Conservation (phyloP, 2,888 invertebrate genomes). For the Drosophila kuntzei region DNA sequence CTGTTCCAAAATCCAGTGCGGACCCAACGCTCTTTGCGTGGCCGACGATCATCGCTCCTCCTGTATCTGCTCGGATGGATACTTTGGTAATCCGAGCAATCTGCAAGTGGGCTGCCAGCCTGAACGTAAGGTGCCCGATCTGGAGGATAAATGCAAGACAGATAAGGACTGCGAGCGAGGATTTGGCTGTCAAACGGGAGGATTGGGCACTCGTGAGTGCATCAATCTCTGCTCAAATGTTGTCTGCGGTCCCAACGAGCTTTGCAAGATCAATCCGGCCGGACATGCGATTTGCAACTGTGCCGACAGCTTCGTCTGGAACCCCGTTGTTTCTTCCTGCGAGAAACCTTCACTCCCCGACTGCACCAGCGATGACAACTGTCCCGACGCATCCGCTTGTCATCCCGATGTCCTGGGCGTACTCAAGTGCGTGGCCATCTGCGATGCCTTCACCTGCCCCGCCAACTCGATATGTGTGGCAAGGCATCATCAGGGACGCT, state of each 20-base stretch:
- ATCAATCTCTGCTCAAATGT: slow-evolving; percentile 92
- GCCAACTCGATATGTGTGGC: slow-evolving; percentile 93
- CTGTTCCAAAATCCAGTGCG: slow-evolving; percentile 94
- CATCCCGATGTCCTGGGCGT: slow-evolving; percentile 94
- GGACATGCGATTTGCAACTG: slow-evolving; percentile 93
- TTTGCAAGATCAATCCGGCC: slow-evolving; percentile 89
- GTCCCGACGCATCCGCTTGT: slow-evolving; percentile 90
- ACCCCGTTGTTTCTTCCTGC: slow-evolving; percentile 92
- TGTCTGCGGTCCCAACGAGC: slow-evolving; percentile 93
- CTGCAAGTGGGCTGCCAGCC: slow-evolving; percentile 92
- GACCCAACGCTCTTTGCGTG: slow-evolving; percentile 95
- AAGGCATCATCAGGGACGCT: slow-evolving; percentile 90
- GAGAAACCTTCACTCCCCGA: slow-evolving; percentile 95
- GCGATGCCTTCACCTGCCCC: slow-evolving; percentile 93
- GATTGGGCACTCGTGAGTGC: slow-evolving; percentile 89
- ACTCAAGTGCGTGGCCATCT: slow-evolving; percentile 92
- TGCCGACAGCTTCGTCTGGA: slow-evolving; percentile 92
- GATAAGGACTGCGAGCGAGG: slow-evolving; percentile 91
- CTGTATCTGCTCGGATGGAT: slow-evolving; percentile 94
- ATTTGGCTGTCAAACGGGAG: slow-evolving; percentile 89
- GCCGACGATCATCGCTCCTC: slow-evolving; percentile 93
- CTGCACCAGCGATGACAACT: slow-evolving; percentile 90
- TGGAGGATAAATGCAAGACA: slow-evolving; percentile 88
- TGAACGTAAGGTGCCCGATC: slow-evolving; percentile 87
- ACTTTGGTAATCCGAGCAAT: slow-evolving; percentile 93